A percentile compares a stretch with the other conserved stretches of the same genome.
These are phyloP conservation scores for Sturmia bella DNA, from an alignment of 2,888 invertebrate species.

Conservation along the genomic window DNA sequence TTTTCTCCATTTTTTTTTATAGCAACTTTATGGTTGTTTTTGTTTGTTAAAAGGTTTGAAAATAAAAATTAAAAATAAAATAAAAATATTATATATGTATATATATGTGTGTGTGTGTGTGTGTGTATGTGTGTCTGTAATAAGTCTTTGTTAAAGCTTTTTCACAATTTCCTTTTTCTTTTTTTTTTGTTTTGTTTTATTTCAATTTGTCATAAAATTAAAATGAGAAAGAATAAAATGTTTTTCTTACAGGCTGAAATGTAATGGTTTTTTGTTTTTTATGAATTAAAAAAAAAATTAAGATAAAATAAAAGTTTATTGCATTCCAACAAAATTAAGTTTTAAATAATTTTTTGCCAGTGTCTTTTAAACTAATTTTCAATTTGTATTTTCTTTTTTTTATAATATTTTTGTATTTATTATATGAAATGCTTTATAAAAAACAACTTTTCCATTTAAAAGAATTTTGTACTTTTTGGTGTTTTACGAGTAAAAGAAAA, in stretches of 20 bases:
- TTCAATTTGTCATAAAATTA: slow-evolving; percentile 52
- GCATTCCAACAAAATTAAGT: slow-evolving; percentile 52
- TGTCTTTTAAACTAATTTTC: slow-evolving; percentile 46
- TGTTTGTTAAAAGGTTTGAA: slow-evolving; percentile 29
- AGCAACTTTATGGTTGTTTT: slow-evolving; percentile 57
- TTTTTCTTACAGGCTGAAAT: slow-evolving; percentile 42
- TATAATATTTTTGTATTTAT: too few relatives aligned
- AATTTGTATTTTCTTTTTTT: slow-evolving; percentile 35
- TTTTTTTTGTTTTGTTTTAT: slow-evolving; percentile 45
- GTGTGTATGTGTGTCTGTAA: too few relatives aligned
- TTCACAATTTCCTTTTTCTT: too few relatives aligned
- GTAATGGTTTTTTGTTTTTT: slow-evolving; percentile 24
- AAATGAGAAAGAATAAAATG: slow-evolving; percentile 37
- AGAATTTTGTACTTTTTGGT: slow-evolving; percentile 69
- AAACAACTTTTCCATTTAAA: slow-evolving; percentile 61
- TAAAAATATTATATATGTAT: slow-evolving; percentile 45
- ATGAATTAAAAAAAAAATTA: slow-evolving; percentile 16
- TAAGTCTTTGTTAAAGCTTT: slow-evolving; percentile 71
- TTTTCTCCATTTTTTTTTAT: slow-evolving; percentile 52
- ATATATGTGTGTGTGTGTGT: slow-evolving; percentile 44
- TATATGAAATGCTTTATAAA: slow-evolving; percentile 55
- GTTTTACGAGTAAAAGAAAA: slow-evolving; percentile 63
- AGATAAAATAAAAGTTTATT: slow-evolving; percentile 49
- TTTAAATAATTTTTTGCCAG: slow-evolving; percentile 35
- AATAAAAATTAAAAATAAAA: slow-evolving; percentile 40